A percentile compares a stretch with the other conserved stretches of the same genome.
phyloP scores from a whole-genome alignment of 2,888 invertebrate genomes.

The Camptogramma bilineatum region DNA sequence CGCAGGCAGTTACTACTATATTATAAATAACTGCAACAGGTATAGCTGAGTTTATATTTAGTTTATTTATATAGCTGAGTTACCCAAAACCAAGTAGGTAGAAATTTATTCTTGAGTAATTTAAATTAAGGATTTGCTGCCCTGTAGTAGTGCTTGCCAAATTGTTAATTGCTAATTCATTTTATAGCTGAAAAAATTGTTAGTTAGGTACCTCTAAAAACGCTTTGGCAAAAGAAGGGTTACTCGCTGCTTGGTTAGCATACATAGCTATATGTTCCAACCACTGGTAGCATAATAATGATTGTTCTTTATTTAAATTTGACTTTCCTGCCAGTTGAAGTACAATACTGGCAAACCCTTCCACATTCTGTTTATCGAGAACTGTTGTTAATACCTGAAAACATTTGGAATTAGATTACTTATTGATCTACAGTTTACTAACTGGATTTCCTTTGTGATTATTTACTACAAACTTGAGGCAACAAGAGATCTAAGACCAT shows the following conservation, averaged over 20 bases:
- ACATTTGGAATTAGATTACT: neutral
- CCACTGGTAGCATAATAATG: slow-evolving; percentile 86
- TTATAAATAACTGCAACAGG: too few species aligned
- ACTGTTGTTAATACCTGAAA: slow-evolving; percentile 80
- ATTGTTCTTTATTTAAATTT: slow-evolving; percentile 71
- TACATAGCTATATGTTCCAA: slow-evolving; percentile 87
- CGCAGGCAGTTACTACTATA: too few species aligned
- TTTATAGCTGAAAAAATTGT: neutral
- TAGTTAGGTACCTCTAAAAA: slow-evolving; percentile 85
- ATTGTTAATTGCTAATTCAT: neutral
- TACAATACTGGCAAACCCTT: slow-evolving; percentile 84
- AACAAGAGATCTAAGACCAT: too few species aligned
- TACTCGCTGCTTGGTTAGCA: slow-evolving; percentile 77
- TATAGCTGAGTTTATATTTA: too few species aligned
- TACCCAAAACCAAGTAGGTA: too few species aligned
- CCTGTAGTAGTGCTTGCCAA: too few species aligned
- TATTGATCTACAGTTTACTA: neutral
- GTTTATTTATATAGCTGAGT: too few species aligned
- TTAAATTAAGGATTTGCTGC: too few species aligned
- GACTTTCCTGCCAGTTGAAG: slow-evolving; percentile 75
- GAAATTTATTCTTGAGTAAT: too few species aligned
- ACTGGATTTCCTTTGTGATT: neutral
- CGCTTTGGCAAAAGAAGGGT: slow-evolving; percentile 71
- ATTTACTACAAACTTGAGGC: too few species aligned
- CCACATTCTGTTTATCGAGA: slow-evolving; percentile 71